Conservation (phyloP, 1,140 invertebrate species). For the Drosophila nasuta region DNA sequence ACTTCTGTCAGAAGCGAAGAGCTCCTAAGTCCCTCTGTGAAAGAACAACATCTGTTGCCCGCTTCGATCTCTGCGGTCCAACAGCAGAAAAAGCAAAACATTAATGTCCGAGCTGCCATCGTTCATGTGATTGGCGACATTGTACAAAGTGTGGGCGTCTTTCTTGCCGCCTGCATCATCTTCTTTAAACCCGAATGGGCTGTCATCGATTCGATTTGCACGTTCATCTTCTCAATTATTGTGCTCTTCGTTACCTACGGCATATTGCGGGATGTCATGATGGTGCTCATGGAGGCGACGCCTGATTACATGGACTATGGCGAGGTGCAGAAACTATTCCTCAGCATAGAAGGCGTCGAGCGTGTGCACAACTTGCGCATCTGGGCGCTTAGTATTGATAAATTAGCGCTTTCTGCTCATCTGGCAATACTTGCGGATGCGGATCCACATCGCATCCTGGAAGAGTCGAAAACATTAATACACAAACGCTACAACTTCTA, state of each 20-base stretch:
- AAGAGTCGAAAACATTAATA: conserved; percentile 92
- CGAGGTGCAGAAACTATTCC: conserved; percentile 88
- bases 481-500: conserved; percentile 95
- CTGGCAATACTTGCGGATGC: conserved; percentile 93
- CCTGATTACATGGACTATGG: conserved; percentile 86
- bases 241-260: conserved; percentile 91
- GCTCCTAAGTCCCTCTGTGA: background rate
- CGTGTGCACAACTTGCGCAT: conserved; percentile 97
- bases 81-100: conserved; percentile 86
- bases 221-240: conserved; percentile 93
- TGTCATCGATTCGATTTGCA: conserved; percentile 95
- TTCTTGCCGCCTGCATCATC: conserved; percentile 92
- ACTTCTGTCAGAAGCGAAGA: background rate
- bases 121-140: conserved; percentile 97
- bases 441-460: conserved; percentile 92
- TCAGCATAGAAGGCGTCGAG: conserved; percentile 93
- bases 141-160: conserved; percentile 94
- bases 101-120: conserved; percentile 94
- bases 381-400: conserved; percentile 97
- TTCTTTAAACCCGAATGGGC: conserved; percentile 87
- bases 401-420: conserved; percentile 96
- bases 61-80: conserved; percentile 34
- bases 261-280: conserved; percentile 91
- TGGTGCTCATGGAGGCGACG: conserved; percentile 98
- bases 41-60: background rate